phyloP scores from a whole-genome alignment of 2,888 invertebrate genomes.

The Campoplex capitator region DNA sequence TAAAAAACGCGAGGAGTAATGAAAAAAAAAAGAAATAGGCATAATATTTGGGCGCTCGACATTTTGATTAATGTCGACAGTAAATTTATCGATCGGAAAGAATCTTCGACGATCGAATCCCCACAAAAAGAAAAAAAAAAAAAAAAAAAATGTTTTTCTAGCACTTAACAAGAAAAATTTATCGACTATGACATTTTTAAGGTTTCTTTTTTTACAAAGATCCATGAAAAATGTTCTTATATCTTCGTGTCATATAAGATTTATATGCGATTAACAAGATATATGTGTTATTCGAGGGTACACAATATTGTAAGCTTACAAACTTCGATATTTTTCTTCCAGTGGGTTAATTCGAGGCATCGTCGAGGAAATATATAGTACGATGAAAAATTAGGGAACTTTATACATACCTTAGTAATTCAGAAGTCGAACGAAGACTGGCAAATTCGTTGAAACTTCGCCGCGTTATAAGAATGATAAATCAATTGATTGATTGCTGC shows the following conservation, averaged over 20 bases:
- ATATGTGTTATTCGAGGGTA: not conserved
- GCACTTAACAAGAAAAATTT: not conserved
- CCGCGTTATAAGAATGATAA: not conserved
- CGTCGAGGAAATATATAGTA: not conserved
- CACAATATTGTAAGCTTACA: not conserved
- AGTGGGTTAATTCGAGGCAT: constrained; percentile 17
- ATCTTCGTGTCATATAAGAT: not conserved
- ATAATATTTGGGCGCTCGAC: constrained; percentile 54
- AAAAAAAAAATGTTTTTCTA: not conserved
- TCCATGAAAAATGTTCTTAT: not conserved
- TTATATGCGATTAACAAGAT: not conserved
- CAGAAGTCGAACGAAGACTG: constrained; percentile 32
- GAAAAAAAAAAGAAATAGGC: constrained; percentile 24
- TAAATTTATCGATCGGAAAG: constrained; percentile 4
- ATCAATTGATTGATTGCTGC: constrained; percentile 6
- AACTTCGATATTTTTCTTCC: not conserved
- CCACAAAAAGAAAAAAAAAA: not conserved
- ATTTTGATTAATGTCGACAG: constrained; percentile 19
- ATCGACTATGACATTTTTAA: not conserved
- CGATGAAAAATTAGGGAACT: constrained; percentile 64
- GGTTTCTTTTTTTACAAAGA: not conserved
- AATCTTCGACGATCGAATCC: not conserved
- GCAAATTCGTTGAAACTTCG: constrained; percentile 19
- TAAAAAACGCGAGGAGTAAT: not conserved
- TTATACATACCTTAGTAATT: constrained; percentile 71